Evolutionary conservation across 2,797 vertebrate species (phyloP).

Genomic region (Mormyrus proboscirostris): DNA sequence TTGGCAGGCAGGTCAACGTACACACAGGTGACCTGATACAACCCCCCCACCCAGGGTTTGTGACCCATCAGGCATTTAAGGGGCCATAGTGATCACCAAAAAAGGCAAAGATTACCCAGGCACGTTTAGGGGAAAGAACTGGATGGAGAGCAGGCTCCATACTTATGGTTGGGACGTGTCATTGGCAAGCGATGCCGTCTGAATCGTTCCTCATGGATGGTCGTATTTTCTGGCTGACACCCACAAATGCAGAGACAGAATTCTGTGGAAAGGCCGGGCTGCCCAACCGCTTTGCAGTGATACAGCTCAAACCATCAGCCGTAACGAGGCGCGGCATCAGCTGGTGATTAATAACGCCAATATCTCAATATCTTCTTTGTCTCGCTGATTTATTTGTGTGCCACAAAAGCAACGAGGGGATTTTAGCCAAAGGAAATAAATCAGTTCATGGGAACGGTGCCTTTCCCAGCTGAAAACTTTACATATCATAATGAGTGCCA

Average conservation of each 20-base stretch:
- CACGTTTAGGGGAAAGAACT: conserved; percentile 69
- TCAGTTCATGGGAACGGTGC: conserved; percentile 9
- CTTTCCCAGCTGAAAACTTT: conserved; percentile 34
- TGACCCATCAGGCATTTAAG: conserved; percentile 57
- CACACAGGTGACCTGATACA: conserved; percentile 48
- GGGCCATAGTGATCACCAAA: conserved; percentile 36
- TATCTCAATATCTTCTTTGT: conserved; percentile 25
- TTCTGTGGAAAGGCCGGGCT: neutral
- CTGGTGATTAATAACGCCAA: conserved; percentile 41
- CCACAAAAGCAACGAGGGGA: conserved; percentile 38
- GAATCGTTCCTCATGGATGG: neutral
- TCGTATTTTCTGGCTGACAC: neutral
- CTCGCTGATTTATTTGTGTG: conserved; percentile 32
- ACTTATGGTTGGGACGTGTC: neutral
- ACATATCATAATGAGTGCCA: conserved; percentile 29
- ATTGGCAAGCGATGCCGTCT: neutral
- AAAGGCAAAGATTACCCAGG: conserved; percentile 45
- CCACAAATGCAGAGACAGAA: neutral
- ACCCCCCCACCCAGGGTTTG: conserved; percentile 38
- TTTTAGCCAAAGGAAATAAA: neutral
- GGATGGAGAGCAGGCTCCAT: conserved; percentile 53
- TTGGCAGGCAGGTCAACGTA: conserved; percentile 45
- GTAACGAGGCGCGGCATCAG: conserved; percentile 23
- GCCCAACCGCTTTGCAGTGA: neutral
- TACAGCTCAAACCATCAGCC: neutral